Percentiles rank a stretch among this genome's conserved stretches.
Evolutionary conservation across 2,797 vertebrate genomes (phyloP).

Genomic region (Eurystomus glaucurus): DNA sequence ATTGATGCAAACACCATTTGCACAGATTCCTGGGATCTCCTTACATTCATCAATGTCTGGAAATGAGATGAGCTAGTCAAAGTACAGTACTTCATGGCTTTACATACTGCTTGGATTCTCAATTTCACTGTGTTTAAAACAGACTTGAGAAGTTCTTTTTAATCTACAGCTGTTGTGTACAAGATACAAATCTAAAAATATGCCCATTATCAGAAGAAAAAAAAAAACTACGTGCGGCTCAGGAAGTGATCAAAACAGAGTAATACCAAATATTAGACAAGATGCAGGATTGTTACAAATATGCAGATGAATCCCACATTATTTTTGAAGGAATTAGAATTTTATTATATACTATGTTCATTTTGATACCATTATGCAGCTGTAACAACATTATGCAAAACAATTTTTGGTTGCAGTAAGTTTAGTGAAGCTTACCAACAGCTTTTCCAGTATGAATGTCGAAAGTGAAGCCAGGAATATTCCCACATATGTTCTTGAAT

Average conservation of each 20-base stretch:
- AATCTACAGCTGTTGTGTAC: not conserved
- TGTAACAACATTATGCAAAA: not conserved
- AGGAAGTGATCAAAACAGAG: not conserved
- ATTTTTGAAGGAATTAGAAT: not conserved
- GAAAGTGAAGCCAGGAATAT: conserved; percentile 89
- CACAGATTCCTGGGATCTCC: conserved; percentile 87
- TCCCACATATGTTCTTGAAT: conserved; percentile 87
- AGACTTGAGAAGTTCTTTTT: not conserved
- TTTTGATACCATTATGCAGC: not conserved
- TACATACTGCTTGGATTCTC: not conserved
- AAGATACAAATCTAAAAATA: not conserved
- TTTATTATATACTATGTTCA: not conserved
- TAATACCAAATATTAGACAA: not conserved
- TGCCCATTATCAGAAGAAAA: not conserved
- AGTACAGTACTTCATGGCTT: not conserved
- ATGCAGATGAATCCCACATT: not conserved
- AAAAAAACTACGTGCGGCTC: not conserved
- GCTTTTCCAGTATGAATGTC: conserved; percentile 90
- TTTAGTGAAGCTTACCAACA: conserved; percentile 83
- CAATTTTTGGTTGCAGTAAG: not conserved
- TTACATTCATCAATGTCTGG: conserved; percentile 89
- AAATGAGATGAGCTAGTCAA: conserved; percentile 56
- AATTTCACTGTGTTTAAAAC: not conserved
- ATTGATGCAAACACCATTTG: conserved; percentile 88
- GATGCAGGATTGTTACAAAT: not conserved